A percentile compares a stretch with the other conserved stretches of the same genome.
Evolutionary conservation across 2,113 vertebrate species (phyloP).

Genomic region (Engystomops pustulosus): DNA sequence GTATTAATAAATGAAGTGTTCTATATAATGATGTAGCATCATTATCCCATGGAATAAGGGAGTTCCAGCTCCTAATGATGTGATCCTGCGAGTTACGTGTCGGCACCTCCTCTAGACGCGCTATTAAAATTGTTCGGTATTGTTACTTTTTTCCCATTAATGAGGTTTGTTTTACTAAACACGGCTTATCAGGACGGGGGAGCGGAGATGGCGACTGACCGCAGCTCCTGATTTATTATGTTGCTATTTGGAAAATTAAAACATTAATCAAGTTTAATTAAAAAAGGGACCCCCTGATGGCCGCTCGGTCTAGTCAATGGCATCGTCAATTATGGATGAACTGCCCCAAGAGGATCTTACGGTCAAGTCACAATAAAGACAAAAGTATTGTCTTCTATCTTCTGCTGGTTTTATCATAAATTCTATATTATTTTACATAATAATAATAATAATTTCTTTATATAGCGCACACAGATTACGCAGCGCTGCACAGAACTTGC

Average conservation of each 20-base stretch:
- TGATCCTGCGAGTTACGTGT: neutral
- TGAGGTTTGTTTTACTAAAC: neutral
- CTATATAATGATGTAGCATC: too few species aligned
- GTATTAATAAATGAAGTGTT: too few species aligned
- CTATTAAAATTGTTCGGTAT: neutral
- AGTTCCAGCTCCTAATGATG: neutral
- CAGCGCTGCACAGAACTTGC: too few species aligned
- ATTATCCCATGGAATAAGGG: neutral
- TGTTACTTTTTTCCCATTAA: neutral
- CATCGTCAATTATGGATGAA: slow-evolving; percentile 31
- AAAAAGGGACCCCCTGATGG: neutral
- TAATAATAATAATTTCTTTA: too few species aligned
- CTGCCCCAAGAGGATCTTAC: slow-evolving; percentile 6
- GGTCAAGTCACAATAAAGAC: neutral
- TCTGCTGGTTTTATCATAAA: neutral
- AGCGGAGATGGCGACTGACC: neutral
- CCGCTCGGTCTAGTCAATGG: neutral
- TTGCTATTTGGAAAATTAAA: slow-evolving; percentile 24
- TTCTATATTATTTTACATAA: too few species aligned
- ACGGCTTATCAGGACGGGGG: neutral
- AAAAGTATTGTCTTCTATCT: neutral
- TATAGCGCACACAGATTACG: too few species aligned
- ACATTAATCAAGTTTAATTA: slow-evolving; percentile 38
- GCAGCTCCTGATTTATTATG: neutral
- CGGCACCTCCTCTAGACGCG: neutral